A percentile compares a stretch with the other conserved stretches of the same genome.
These are phyloP conservation scores for Prosapia bicincta DNA, from an alignment of 2,888 invertebrate genomes.

Conservation along the genomic window DNA sequence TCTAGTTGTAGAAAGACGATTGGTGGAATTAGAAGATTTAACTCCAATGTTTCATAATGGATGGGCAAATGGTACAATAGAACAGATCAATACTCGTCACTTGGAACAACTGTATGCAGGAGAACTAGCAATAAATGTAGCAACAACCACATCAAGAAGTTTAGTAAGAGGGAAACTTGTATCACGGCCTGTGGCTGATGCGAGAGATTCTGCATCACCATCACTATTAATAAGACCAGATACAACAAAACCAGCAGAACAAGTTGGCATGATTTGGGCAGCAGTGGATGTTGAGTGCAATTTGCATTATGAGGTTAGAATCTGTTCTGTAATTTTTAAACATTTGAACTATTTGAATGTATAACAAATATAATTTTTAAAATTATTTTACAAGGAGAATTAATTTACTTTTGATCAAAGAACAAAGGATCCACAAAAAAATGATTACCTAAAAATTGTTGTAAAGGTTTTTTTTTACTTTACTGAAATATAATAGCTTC, in stretches of 20 bases:
- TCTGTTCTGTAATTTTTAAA: not conserved
- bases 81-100: constrained; percentile 73
- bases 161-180: constrained; percentile 66
- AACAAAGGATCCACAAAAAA: not conserved
- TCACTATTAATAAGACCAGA: constrained; percentile 58
- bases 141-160: constrained; percentile 54
- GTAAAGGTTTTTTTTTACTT: too few species aligned
- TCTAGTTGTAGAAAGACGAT: constrained; percentile 54
- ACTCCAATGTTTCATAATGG: constrained; percentile 56
- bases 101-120: constrained; percentile 80
- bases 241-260: constrained; percentile 47
- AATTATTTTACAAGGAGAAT: too few species aligned
- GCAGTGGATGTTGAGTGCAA: constrained; percentile 77
- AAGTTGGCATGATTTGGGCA: constrained; percentile 78
- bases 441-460: too few species aligned
- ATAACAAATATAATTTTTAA: not conserved
- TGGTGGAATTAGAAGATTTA: constrained; percentile 66
- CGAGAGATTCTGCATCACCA: constrained; percentile 63
- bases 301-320: constrained; percentile 70
- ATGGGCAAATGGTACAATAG: constrained; percentile 69
- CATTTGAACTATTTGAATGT: not conserved
- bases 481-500: too few species aligned
- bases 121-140: constrained; percentile 74
- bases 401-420: not conserved
- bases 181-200: constrained; percentile 69